Base-by-base conservation (phyloP, 2,888 invertebrate genomes). In the Mesochorus sp. region DNA sequence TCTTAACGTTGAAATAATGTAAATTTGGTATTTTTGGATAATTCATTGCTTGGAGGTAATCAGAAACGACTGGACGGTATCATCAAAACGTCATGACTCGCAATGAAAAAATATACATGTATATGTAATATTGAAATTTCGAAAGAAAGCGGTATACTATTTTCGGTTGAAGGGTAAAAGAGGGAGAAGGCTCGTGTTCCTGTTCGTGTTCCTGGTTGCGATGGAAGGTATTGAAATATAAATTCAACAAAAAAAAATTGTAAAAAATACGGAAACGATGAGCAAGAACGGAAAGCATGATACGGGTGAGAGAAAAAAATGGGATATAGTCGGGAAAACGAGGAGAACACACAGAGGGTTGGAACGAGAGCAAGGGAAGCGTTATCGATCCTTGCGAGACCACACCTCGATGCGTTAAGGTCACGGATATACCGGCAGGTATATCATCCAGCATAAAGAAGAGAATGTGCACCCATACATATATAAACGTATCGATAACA, bases 331-430 rank as follows among this genome's bases (percentile, higher is more conserved):
- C 21, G 10, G 26, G 19, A 28, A 62, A 49, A 51, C 44, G 47
- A 49, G 31, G 49, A 26, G 47, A 24, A 37, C n/a, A 37, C n/a
- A 31, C 49, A 70, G 64, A 39, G 62, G 51, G 73, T 76, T 49
- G 79, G 57, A 74, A 68, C 78, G 76, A 75, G 62, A 64, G 76
- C 66, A 73, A 80, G 79, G 68, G 67, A 70, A 80, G 81, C 81
- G 82, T 77, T 87, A 87, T 87, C 87, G 87, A 87, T 87, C 85
- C 81, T 74, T 72, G 42, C 21, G 81, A 86, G 84, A 86, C 86
- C 87, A 85, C 86, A 86, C 86, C 86, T 86, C 82, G 83, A 80
- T 81, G 80, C 81, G 76, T 76, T 79, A 70, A 74, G 75, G 76
- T 76, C 74, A 78, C 72, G 74, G 74, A 81, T 74, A 75, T 71